phyloP scores from a whole-genome alignment of 2,113 vertebrate species.

The Catharus fuscescens region DNA sequence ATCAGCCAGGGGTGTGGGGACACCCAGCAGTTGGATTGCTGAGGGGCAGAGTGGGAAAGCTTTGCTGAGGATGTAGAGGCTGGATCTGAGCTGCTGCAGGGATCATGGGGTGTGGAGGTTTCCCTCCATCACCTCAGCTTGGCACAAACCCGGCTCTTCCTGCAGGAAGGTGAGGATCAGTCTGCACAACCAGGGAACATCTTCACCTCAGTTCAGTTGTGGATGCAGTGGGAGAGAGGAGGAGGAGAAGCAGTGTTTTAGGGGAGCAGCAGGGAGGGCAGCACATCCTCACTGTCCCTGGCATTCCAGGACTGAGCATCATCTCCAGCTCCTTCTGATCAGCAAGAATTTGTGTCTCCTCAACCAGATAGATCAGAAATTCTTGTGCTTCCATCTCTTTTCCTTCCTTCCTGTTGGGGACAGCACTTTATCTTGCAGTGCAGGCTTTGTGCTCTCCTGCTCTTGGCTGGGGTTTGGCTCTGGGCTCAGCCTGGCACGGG shows the following conservation, averaged over 20 bases:
- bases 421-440: neutral
- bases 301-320: rapidly evolving
- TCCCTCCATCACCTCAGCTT: rapidly evolving
- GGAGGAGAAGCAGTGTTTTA: neutral
- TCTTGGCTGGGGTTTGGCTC: neutral
- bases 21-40: neutral
- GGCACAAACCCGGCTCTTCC: neutral
- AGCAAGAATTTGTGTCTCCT: neutral
- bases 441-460: rapidly evolving
- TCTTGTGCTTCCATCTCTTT: neutral
- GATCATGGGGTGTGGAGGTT: rapidly evolving
- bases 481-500: neutral
- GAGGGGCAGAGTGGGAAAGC: neutral
- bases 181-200: neutral
- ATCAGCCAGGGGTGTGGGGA: neutral
- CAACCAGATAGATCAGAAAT: neutral
- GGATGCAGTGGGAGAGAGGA: neutral
- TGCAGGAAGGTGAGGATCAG: neutral
- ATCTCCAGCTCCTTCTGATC: rapidly evolving
- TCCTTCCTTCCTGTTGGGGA: neutral
- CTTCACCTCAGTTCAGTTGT: neutral
- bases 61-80: neutral
- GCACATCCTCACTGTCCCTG: rapidly evolving
- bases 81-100: neutral
- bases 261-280: neutral